These are phyloP conservation scores for Ganaspis sp. DNA, from an alignment of 1,140 invertebrate species.

Conservation along the genomic window DNA sequence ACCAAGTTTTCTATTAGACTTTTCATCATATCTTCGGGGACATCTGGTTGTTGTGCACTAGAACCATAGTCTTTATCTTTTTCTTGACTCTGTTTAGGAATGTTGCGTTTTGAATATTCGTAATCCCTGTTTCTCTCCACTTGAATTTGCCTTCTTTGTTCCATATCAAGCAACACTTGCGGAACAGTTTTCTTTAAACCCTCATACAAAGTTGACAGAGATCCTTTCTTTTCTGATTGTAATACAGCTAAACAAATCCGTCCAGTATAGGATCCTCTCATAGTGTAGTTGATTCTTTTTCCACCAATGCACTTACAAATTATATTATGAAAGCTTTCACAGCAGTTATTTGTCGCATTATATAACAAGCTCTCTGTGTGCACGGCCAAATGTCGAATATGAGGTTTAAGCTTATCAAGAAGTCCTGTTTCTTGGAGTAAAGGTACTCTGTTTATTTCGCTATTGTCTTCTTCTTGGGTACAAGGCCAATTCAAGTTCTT, in stretches of 20 bases:
- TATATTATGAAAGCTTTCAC: constrained; percentile 67
- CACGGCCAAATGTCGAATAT: constrained; percentile 39
- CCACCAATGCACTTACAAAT: constrained; percentile 65
- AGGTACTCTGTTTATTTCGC: constrained; percentile 49
- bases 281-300: constrained; percentile 64
- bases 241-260: constrained; percentile 58
- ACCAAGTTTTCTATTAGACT: not conserved
- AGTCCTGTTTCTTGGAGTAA: constrained; percentile 44
- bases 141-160: constrained; percentile 36
- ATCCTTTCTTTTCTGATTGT: constrained; percentile 54
- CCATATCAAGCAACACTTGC: constrained; percentile 20
- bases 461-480: constrained; percentile 20
- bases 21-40: not conserved
- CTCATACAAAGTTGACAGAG: constrained; percentile 30
- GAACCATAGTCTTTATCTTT: constrained; percentile 53
- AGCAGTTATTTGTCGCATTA: constrained; percentile 68
- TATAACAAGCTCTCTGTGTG: constrained; percentile 59
- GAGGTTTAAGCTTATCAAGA: constrained; percentile 36
- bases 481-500: constrained; percentile 52
- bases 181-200: constrained; percentile 26
- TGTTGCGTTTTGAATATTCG: not conserved
- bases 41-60: constrained; percentile 43
- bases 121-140: constrained; percentile 11
- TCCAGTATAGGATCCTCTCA: constrained; percentile 56
- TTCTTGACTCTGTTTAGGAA: not conserved